Evolutionary conservation across 35 echinoderm and acorn worm species (phyloP).

Genomic region (Hemicentrotus pulcherrimus): DNA sequence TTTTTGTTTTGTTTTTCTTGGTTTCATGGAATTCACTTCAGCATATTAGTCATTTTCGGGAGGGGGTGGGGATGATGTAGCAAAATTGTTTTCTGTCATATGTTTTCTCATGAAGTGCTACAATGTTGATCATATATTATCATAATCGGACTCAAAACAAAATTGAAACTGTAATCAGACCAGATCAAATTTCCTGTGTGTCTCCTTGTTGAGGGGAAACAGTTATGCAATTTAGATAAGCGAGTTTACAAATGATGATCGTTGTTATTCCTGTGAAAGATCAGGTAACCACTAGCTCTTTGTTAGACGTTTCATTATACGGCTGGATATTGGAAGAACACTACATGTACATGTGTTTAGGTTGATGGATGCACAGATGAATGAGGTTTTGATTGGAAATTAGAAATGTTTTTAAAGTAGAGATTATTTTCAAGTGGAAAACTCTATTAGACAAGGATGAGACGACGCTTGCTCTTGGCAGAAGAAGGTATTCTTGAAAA

Average conservation of each 20-base stretch:
- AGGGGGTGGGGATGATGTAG: too few species aligned
- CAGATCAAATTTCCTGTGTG: not conserved
- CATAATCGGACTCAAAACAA: not conserved
- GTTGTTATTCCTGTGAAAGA: not conserved
- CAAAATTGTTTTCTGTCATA: not conserved
- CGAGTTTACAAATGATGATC: not conserved
- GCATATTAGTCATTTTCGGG: too few species aligned
- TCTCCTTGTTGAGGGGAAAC: not conserved
- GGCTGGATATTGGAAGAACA: not conserved
- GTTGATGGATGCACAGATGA: not conserved
- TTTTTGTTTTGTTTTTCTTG: too few species aligned
- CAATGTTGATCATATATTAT: not conserved
- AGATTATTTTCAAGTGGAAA: not conserved
- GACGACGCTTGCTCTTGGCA: not conserved
- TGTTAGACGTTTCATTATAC: not conserved
- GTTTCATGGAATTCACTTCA: too few species aligned
- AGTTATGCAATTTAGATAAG: not conserved
- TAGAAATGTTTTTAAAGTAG: not conserved
- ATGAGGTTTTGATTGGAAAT: not conserved
- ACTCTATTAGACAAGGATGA: not conserved
- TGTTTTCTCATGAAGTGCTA: not conserved
- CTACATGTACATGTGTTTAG: not conserved
- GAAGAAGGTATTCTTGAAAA: constrained; percentile 8
- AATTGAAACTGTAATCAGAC: not conserved
- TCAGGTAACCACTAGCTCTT: not conserved